Evolutionary conservation across 92 coral and sea anemone species (phyloP).

Genomic region (Porites cylindrica): DNA sequence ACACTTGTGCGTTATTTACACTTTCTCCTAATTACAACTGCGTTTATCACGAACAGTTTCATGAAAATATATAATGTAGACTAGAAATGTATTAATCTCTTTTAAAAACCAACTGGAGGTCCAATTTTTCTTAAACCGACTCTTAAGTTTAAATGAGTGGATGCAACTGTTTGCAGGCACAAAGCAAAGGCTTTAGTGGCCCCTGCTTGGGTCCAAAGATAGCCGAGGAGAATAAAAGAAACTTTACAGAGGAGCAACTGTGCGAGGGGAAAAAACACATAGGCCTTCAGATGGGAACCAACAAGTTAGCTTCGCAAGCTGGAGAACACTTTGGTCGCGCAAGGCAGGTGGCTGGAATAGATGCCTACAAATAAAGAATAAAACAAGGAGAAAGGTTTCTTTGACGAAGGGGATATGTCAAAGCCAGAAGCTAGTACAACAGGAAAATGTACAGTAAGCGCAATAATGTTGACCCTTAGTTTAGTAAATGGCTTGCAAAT

Average conservation of each 20-base stretch:
- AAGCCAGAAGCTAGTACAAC: background rate
- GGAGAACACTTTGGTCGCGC: constrained; percentile 86
- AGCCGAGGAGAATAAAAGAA: constrained; percentile 75
- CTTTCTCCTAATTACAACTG: too few relatives aligned
- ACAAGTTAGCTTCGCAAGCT: constrained; percentile 81
- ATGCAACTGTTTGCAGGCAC: constrained; percentile 45
- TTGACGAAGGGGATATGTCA: background rate
- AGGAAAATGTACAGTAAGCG: background rate
- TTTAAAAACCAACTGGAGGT: too few relatives aligned
- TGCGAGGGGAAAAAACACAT: constrained; percentile 77
- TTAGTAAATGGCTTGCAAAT: too few relatives aligned
- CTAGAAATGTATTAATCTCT: too few relatives aligned
- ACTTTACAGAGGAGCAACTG: constrained; percentile 85
- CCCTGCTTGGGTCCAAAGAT: constrained; percentile 78
- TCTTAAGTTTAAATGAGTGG: too few relatives aligned
- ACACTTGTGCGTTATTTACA: too few relatives aligned
- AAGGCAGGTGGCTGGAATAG: constrained; percentile 71
- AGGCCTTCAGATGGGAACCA: constrained; percentile 90
- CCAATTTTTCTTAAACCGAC: background rate
- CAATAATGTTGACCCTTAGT: too few relatives aligned
- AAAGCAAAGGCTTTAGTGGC: constrained; percentile 40
- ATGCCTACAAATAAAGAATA: constrained; percentile 49
- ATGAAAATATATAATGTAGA: too few relatives aligned
- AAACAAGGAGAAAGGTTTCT: background rate
- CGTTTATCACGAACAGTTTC: too few relatives aligned